Percentiles rank a stretch among this genome's conserved stretches.
These are phyloP conservation scores for Rhabditophanes sp. DNA, from an alignment of 2,888 invertebrate species.

Conservation along the genomic window DNA sequence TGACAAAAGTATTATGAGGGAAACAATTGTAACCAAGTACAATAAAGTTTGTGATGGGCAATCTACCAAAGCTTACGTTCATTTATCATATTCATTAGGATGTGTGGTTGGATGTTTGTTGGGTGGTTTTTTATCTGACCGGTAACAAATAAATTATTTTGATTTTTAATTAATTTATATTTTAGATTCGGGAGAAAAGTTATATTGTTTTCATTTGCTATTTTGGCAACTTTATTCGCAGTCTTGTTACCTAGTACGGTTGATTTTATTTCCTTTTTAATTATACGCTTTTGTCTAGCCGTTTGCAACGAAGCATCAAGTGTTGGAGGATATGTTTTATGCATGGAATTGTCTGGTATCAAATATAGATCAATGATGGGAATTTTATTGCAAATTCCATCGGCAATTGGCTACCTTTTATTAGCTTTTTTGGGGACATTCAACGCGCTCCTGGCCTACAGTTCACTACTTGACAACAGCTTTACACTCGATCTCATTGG, in stretches of 20 bases:
- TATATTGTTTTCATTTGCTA: slow-evolving; percentile 15
- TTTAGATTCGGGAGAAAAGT: slow-evolving; percentile 36
- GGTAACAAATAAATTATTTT: slow-evolving; percentile 10
- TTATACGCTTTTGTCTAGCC: slow-evolving; percentile 38
- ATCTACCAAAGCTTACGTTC: slow-evolving; percentile 38
- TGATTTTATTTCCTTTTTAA: slow-evolving; percentile 36
- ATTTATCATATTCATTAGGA: slow-evolving; percentile 40
- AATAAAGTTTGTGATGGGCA: slow-evolving; percentile 38
- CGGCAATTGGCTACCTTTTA: slow-evolving; percentile 43
- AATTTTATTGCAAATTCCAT: slow-evolving; percentile 40
- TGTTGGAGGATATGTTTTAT: slow-evolving; percentile 43
- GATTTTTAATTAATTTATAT: background rate
- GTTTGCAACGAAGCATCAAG: slow-evolving; percentile 33
- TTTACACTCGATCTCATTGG: slow-evolving; percentile 28
- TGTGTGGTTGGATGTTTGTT: slow-evolving; percentile 39
- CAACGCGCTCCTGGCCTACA: slow-evolving; percentile 7
- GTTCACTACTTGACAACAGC: slow-evolving; percentile 34
- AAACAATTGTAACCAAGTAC: slow-evolving; percentile 40
- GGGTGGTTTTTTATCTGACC: slow-evolving; percentile 36
- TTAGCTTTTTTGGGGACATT: too few relatives aligned
- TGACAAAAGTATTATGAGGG: slow-evolving; percentile 25
- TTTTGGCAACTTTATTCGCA: slow-evolving; percentile 37
- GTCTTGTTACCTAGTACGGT: slow-evolving; percentile 29
- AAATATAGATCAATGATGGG: slow-evolving; percentile 44
- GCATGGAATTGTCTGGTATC: slow-evolving; percentile 38